Conservation (phyloP, 2,113 vertebrate genomes). For the Choloepus hoffmanni region DNA sequence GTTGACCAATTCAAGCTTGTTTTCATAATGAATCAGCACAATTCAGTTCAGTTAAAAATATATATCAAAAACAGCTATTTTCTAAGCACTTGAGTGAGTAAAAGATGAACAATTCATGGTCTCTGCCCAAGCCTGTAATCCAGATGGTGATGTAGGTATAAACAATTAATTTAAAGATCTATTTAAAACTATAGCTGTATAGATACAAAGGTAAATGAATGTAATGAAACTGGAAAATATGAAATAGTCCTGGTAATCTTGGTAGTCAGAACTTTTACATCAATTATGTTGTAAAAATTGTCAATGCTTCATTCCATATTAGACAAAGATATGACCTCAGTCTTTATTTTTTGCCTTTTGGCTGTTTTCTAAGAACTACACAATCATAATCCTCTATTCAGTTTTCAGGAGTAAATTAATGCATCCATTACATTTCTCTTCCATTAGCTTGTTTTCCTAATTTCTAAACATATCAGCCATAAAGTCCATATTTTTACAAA, state of each 20-base stretch:
- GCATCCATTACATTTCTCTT: conserved; percentile 6
- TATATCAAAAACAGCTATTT: background rate
- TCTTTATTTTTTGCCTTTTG: background rate
- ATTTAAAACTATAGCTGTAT: background rate
- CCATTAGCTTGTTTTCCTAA: background rate
- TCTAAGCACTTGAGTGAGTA: background rate
- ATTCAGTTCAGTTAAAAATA: conserved; percentile 19
- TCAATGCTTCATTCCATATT: background rate
- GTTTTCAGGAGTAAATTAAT: conserved; percentile 53
- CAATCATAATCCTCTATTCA: background rate
- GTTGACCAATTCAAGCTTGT: background rate
- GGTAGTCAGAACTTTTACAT: background rate
- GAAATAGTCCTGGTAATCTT: background rate
- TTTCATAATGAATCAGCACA: background rate
- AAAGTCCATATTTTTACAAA: conserved; percentile 43
- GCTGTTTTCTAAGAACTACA: background rate
- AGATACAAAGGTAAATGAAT: background rate
- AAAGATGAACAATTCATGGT: background rate
- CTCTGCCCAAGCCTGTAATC: background rate
- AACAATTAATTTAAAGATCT: background rate
- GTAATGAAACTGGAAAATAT: background rate
- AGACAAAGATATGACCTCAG: background rate
- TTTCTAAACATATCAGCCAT: conserved; percentile 60
- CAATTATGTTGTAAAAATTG: background rate
- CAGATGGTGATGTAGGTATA: background rate